phyloP scores from a whole-genome alignment of 1,140 invertebrate genomes.

The Eciton burchellii region DNA sequence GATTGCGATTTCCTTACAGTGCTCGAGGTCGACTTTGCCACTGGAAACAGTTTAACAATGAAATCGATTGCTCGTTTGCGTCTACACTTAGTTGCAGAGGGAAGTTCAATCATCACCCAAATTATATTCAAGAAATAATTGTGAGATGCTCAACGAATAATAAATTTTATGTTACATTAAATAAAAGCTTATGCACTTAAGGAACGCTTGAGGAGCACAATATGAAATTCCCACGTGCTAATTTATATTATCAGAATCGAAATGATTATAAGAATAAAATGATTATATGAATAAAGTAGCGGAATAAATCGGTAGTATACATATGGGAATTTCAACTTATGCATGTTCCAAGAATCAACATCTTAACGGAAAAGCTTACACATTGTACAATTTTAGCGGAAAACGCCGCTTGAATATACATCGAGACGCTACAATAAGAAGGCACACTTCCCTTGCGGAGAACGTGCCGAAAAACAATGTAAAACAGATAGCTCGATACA shows the following conservation, averaged over 20 bases:
- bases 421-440: slow-evolving; percentile 59
- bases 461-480: slow-evolving; percentile 14
- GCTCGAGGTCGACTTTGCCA: slow-evolving; percentile 81
- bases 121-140: slow-evolving; percentile 35
- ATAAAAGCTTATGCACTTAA: slow-evolving; percentile 32
- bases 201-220: slow-evolving; percentile 23
- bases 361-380: slow-evolving; percentile 41
- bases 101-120: slow-evolving; percentile 38
- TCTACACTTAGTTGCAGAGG: slow-evolving; percentile 10
- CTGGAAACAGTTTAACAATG: slow-evolving; percentile 79
- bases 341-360: slow-evolving; percentile 42
- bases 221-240: slow-evolving; percentile 39
- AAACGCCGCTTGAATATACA: slow-evolving; percentile 37
- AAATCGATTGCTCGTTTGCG: slow-evolving; percentile 25
- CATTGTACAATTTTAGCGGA: slow-evolving; percentile 39
- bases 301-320: not conserved
- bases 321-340: slow-evolving; percentile 39
- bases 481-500: slow-evolving; percentile 29
- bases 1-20: slow-evolving; percentile 85
- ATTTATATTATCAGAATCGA: not conserved
- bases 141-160: slow-evolving; percentile 46
- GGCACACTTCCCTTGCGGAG: slow-evolving; percentile 36
- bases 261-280: not conserved
- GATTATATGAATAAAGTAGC: not conserved
- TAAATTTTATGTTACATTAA: slow-evolving; percentile 38